Base-by-base conservation (phyloP, 2,888 invertebrate genomes). In the Polylopha cassiicola region DNA sequence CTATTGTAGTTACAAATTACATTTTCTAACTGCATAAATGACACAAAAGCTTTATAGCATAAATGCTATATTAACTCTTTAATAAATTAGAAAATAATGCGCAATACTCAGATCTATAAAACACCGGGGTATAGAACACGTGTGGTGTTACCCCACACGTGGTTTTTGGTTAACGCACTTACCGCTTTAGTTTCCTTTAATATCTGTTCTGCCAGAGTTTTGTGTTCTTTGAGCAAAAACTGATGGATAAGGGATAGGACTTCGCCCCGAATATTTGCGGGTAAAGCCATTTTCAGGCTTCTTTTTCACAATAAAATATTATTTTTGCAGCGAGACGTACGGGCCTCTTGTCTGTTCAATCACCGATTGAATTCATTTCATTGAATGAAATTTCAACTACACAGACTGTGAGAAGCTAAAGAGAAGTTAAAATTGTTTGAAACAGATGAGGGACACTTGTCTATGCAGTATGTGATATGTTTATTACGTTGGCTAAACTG, bases 101-200 rank as follows among this genome's bases (percentile, higher is more conserved):
- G n/a, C n/a, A n/a, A n/a, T 27, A 8, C 9, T 17, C 18, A 9
- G 13, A 10, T 27, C 15, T 6, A 18, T 15, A 2, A 9, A 27
- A 17, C 20, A 1, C 15, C 36, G 24, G 36, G 34, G 24, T n/a
- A 29, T 32, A 22, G 39, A 65, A 60, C 77, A 81, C 81, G 72
- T 77, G 80, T 68, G 61, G 41, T 26, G 18, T n/a, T 29, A 17
- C 9, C 48, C 53, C 64, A 71, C 76, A 82, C 79, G 81, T 81
- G 81, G 77, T 75, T 49, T 51, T 54, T 45, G 26, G 39, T 46
- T 44, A 50, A 36, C 28, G 46, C 32, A 87, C 92, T 90, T 87
- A 93, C 93, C 79, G 91, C 89, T 67, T 93, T 92, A 1, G 89
- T 88, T 77, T 91, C 92, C 58, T 89, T 88, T 58, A 90, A 87